Evolutionary conservation across 2,888 invertebrate species (phyloP).

Genomic region (Acronicta alni): DNA sequence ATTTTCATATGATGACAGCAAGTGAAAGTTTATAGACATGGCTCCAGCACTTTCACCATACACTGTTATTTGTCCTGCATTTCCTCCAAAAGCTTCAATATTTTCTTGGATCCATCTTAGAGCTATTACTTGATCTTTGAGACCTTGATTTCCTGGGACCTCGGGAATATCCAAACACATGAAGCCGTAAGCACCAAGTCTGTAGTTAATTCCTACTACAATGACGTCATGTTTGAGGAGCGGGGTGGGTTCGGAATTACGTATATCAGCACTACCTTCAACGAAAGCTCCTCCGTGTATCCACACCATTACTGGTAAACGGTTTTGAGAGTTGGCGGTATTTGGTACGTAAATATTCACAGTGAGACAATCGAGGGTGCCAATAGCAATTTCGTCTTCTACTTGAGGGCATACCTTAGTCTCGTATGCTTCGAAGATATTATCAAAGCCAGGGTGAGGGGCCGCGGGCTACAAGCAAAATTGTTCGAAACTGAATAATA

Average conservation of each 20-base stretch:
- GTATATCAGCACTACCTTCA: conserved; percentile 1
- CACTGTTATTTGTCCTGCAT: conserved; percentile 52
- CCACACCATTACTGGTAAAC: conserved; percentile 40
- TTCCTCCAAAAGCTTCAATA: conserved; percentile 63
- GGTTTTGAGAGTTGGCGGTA: conserved; percentile 24
- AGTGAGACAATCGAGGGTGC: conserved; percentile 52
- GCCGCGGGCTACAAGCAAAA: conserved; percentile 39
- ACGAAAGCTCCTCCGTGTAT: conserved; percentile 37
- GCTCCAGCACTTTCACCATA: conserved; percentile 64
- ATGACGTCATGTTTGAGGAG: conserved; percentile 34
- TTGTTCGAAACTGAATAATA: background rate
- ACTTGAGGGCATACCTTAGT: conserved; percentile 53
- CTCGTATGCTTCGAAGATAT: conserved; percentile 53
- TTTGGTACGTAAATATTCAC: conserved; percentile 57
- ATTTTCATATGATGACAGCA: conserved; percentile 23
- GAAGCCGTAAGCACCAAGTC: conserved; percentile 60
- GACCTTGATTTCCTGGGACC: conserved; percentile 67
- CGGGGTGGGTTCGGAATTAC: background rate
- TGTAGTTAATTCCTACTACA: conserved; percentile 35
- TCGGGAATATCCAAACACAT: conserved; percentile 55
- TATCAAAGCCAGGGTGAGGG: conserved; percentile 46
- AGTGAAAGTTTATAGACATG: conserved; percentile 42
- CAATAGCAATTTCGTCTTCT: conserved; percentile 2
- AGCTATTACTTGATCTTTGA: conserved; percentile 65
- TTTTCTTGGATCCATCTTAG: conserved; percentile 66